Percentiles rank a stretch among this genome's conserved stretches.
Evolutionary conservation across 1,140 invertebrate genomes (phyloP).

Genomic region (Heliconius hermathena): DNA sequence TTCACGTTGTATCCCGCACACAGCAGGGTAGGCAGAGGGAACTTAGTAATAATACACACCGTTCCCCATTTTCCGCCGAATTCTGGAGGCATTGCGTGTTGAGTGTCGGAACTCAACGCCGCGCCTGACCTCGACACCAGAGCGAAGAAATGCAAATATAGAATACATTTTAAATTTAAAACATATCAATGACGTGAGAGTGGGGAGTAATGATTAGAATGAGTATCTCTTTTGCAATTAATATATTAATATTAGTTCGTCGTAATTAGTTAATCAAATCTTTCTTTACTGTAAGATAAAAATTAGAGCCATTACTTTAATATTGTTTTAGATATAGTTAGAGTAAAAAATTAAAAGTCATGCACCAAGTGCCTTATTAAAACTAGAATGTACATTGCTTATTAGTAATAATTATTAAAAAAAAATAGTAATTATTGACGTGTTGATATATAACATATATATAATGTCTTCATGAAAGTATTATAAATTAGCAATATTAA

Average conservation of each 20-base stretch:
- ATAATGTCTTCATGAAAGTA: constrained; percentile 24
- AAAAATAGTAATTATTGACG: neutral
- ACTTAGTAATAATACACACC: too few relatives aligned
- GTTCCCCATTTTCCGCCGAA: too few relatives aligned
- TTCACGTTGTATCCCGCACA: too few relatives aligned
- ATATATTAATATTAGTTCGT: neutral
- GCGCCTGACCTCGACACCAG: too few relatives aligned
- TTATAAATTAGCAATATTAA: constrained; percentile 9
- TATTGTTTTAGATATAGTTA: constrained; percentile 6
- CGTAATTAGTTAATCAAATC: neutral
- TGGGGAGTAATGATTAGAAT: neutral
- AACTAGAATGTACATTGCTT: constrained; percentile 64
- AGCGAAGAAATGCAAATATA: neutral
- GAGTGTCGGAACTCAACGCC: too few relatives aligned
- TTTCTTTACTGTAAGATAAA: neutral
- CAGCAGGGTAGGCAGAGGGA: too few relatives aligned
- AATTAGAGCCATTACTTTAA: neutral
- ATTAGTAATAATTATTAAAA: constrained; percentile 8
- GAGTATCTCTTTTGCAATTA: too few relatives aligned
- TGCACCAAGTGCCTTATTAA: constrained; percentile 74
- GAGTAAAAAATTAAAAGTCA: constrained; percentile 18
- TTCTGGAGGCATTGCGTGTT: too few relatives aligned
- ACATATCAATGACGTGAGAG: too few relatives aligned
- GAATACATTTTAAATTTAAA: neutral
- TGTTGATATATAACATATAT: neutral